A percentile compares a stretch with the other conserved stretches of the same genome.
Conservation (phyloP, 1,140 invertebrate species). For the Ips nitidus region DNA sequence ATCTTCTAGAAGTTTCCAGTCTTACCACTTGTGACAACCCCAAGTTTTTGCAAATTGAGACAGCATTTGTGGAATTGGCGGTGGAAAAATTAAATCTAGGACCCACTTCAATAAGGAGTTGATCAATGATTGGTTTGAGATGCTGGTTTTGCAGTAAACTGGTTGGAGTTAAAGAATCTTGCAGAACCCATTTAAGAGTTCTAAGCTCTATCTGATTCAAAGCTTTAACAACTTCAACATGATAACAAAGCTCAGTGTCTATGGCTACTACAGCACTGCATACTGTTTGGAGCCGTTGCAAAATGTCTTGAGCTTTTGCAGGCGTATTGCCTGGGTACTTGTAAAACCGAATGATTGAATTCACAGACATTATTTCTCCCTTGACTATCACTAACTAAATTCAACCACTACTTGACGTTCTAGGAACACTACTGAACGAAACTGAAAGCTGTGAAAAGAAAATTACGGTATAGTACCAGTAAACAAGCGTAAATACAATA, state of each 20-base stretch:
- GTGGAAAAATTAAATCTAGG: constrained; percentile 93
- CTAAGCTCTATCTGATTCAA: constrained; percentile 58
- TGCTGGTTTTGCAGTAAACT: constrained; percentile 52
- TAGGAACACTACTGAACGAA: not conserved
- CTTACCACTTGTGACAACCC: constrained; percentile 71
- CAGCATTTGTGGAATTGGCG: constrained; percentile 91
- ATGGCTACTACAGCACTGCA: constrained; percentile 50
- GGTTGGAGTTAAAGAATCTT: constrained; percentile 62
- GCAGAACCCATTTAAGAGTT: constrained; percentile 71
- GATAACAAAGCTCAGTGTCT: constrained; percentile 77
- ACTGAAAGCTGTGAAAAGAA: not conserved
- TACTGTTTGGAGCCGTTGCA: constrained; percentile 43
- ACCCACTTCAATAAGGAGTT: constrained; percentile 74
- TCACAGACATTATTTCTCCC: constrained; percentile 19
- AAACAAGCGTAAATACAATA: not conserved
- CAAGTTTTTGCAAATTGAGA: constrained; percentile 87
- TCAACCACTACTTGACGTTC: not conserved
- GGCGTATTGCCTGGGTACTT: constrained; percentile 44
- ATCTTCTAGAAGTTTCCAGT: constrained; percentile 80
- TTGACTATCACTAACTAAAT: not conserved
- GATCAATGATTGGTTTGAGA: constrained; percentile 52
- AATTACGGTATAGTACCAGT: not conserved
- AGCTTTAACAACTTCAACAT: constrained; percentile 66
- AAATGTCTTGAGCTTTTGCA: constrained; percentile 46
- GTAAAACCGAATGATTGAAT: constrained; percentile 46